A percentile compares a stretch with the other conserved stretches of the same genome.
phyloP scores from a whole-genome alignment of 2,797 vertebrate species.

The Monodelphis domestica region DNA sequence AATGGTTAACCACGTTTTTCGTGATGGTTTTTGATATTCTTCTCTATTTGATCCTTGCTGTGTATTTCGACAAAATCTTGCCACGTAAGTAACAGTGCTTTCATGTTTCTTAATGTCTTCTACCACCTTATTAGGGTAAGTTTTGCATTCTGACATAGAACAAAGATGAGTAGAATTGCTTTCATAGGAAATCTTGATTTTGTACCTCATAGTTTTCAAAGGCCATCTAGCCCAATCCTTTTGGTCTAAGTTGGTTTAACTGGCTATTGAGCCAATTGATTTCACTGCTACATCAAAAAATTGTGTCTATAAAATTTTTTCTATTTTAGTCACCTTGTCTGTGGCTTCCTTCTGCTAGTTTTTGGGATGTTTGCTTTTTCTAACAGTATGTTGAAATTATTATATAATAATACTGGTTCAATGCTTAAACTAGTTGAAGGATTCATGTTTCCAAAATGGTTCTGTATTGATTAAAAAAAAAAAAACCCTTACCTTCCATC shows the following conservation, averaged over 20 bases:
- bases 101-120: neutral
- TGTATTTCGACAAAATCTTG: constrained; percentile 94
- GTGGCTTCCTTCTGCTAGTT: neutral
- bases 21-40: constrained; percentile 90
- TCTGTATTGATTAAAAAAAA: too few relatives aligned
- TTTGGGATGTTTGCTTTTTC: too few relatives aligned
- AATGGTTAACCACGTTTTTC: constrained; percentile 88
- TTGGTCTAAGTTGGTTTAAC: neutral
- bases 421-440: neutral
- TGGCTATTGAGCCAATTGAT: neutral
- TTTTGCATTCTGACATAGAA: neutral
- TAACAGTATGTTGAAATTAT: neutral
- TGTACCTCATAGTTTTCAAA: neutral
- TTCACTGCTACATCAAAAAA: neutral
- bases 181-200: neutral
- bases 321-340: neutral
- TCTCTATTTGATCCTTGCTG: constrained; percentile 90
- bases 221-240: neutral
- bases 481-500: too few relatives aligned
- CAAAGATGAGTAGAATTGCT: neutral
- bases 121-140: neutral
- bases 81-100: constrained; percentile 87
- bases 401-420: neutral
- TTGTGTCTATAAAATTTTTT: neutral
- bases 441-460: neutral